Evolutionary conservation across 2,797 vertebrate species (phyloP).

Genomic region (Sparus aurata): DNA sequence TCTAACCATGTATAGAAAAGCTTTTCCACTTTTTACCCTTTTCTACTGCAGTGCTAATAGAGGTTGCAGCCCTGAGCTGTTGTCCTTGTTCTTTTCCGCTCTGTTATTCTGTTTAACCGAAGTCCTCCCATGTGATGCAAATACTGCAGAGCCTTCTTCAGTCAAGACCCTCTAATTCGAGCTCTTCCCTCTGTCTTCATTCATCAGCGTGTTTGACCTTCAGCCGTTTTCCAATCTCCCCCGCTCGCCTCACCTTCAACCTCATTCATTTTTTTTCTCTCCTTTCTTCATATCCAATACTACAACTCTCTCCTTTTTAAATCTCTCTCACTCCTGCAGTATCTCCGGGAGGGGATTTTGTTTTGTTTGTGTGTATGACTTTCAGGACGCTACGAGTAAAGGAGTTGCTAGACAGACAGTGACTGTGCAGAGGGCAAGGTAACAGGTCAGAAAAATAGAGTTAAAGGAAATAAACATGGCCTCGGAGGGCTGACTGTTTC

Average conservation of each 20-base stretch:
- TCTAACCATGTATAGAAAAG: neutral
- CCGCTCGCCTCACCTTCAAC: constrained; percentile 24
- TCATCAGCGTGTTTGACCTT: constrained; percentile 44
- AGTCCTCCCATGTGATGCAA: constrained; percentile 15
- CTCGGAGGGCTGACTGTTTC: constrained; percentile 53
- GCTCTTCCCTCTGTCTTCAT: constrained; percentile 25
- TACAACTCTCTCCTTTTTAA: constrained; percentile 9
- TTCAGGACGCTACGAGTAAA: constrained; percentile 4
- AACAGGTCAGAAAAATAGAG: constrained; percentile 28
- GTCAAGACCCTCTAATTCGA: constrained; percentile 3
- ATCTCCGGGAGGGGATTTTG: neutral
- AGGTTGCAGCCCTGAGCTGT: constrained; percentile 1
- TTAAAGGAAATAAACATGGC: constrained; percentile 47
- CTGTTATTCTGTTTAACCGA: constrained; percentile 24
- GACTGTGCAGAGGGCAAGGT: constrained; percentile 30
- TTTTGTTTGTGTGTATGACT: constrained; percentile 5
- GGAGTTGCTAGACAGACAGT: constrained; percentile 9
- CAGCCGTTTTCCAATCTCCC: constrained; percentile 31
- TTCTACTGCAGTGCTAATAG: constrained; percentile 11
- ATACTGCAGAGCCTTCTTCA: constrained; percentile 22
- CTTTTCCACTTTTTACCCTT: neutral
- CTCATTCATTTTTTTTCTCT: constrained; percentile 1
- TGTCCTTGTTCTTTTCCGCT: constrained; percentile 33
- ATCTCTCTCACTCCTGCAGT: neutral
- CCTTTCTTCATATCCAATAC: constrained; percentile 11